Conservation (phyloP, 2,797 vertebrate genomes). For the Lithobates pipiens region DNA sequence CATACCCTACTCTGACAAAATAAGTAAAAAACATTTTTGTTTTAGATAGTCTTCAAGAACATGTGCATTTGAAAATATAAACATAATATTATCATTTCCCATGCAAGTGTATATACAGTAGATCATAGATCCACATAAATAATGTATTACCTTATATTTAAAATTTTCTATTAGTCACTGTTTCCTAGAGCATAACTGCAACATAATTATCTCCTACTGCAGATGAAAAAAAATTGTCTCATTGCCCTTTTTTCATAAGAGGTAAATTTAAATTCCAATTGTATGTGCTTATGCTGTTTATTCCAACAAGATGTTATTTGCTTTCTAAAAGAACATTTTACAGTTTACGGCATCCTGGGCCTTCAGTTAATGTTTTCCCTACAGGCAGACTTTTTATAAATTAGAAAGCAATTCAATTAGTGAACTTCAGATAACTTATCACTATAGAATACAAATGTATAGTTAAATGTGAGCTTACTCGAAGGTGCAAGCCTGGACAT, state of each 20-base stretch:
- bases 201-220: conserved; percentile 36
- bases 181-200: conserved; percentile 31
- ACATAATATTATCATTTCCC: too few relatives aligned
- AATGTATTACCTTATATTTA: too few relatives aligned
- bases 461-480: conserved; percentile 65
- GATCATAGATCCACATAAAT: too few relatives aligned
- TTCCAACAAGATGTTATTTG: conserved; percentile 68
- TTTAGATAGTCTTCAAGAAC: too few relatives aligned
- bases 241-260: conserved; percentile 40
- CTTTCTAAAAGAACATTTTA: conserved; percentile 67
- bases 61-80: too few relatives aligned
- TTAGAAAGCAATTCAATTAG: conserved; percentile 78
- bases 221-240: conserved; percentile 34
- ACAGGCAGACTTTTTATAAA: conserved; percentile 72
- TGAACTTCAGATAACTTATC: conserved; percentile 74
- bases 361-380: conserved; percentile 74
- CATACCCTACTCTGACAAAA: too few relatives aligned
- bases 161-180: conserved; percentile 7
- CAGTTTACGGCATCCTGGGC: conserved; percentile 70
- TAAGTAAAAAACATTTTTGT: too few relatives aligned
- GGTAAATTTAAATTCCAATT: conserved; percentile 58
- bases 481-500: conserved; percentile 59
- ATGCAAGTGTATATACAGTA: too few relatives aligned
- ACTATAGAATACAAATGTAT: conserved; percentile 74
- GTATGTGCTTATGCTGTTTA: conserved; percentile 61